Evolutionary conservation across 2,888 invertebrate genomes (phyloP).

Genomic region (Thumatha senex): DNA sequence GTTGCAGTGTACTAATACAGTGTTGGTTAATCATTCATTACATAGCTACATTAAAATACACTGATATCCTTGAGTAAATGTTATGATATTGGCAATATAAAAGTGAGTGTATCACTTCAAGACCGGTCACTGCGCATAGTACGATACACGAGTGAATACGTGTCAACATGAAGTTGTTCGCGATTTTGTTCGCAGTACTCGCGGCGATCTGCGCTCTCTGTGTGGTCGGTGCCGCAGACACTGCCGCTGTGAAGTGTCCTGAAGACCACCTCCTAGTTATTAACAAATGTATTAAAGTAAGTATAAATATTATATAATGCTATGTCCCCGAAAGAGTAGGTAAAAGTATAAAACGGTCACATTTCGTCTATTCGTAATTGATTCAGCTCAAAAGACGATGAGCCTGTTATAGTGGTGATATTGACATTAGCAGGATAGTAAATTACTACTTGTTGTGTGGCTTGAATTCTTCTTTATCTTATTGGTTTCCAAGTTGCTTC

Average conservation of each 20-base stretch:
- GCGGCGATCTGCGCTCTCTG: conserved; percentile 1
- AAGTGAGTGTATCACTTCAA: conserved; percentile 3
- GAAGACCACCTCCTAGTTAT: conserved; percentile 10
- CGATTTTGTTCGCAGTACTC: conserved; percentile 7
- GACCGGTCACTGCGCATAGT: conserved; percentile 1
- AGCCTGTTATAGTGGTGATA: no score
- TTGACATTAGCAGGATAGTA: no score
- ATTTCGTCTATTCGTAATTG: no score
- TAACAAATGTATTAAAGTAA: conserved; percentile 14
- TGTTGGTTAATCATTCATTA: background rate
- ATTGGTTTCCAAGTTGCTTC: no score
- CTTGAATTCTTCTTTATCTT: no score
- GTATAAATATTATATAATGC: background rate
- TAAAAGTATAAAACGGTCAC: no score
- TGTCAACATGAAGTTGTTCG: conserved; percentile 6
- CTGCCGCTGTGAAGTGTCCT: conserved; percentile 1
- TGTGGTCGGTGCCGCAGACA: conserved; percentile 4
- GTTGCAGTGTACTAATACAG: no score
- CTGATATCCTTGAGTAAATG: conserved; percentile 14
- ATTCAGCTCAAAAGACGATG: no score
- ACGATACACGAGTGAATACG: conserved; percentile 1
- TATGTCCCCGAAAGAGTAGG: background rate
- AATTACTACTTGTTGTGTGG: no score
- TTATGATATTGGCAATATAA: conserved; percentile 12
- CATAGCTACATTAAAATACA: background rate